Evolutionary conservation across 2,888 invertebrate genomes (phyloP), one percentile per base, ranked within the genome.

Genomic region (Anagyrus pseudococci): DNA sequence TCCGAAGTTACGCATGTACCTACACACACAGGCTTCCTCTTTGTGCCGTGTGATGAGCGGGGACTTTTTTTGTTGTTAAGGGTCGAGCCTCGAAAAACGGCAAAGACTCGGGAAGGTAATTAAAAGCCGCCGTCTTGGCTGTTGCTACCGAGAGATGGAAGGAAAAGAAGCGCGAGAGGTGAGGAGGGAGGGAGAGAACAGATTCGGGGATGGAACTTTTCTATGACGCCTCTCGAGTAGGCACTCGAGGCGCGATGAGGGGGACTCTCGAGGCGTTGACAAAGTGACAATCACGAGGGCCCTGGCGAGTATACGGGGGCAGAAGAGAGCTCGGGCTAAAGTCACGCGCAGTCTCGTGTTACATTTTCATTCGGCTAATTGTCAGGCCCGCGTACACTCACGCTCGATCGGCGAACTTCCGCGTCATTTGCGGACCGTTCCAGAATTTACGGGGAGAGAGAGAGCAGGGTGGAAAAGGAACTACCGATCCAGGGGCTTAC

Each of bases 361-460:
- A 79, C 79, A 79, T 78, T 79, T 78, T 79, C 79, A 79, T 79
- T 79, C 77, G 75, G 77, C 79, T 79, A 79, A 79, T 79, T 79
- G 78, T 76, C n/a, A n/a, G n/a, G n/a, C n/a, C n/a, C n/a, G n/a
- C n/a, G n/a, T n/a, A n/a, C 29, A 7, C 29, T 29, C 10, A 10
- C 29, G 4, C 10, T 4, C 29, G 29, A 29, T 29, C 29, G 29
- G 29, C n/a, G n/a, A n/a, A n/a, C 29, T 29, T 29, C 29, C 29
- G 29, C 29, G 29, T 29, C 29, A 29, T 29, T 29, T 29, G n/a
- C n/a, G n/a, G n/a, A n/a, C n/a, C 29, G 29, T 10, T 10, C 4
- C 10, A 29, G 29, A 10, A 10, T 7, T 4, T 29, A 29, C 6
- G 29, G 29, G 10, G 29, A 29, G 10, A 10, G 10, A 29, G 10